Evolutionary conservation across 1,140 invertebrate genomes (phyloP).

Genomic region (Cylas formicarius): DNA sequence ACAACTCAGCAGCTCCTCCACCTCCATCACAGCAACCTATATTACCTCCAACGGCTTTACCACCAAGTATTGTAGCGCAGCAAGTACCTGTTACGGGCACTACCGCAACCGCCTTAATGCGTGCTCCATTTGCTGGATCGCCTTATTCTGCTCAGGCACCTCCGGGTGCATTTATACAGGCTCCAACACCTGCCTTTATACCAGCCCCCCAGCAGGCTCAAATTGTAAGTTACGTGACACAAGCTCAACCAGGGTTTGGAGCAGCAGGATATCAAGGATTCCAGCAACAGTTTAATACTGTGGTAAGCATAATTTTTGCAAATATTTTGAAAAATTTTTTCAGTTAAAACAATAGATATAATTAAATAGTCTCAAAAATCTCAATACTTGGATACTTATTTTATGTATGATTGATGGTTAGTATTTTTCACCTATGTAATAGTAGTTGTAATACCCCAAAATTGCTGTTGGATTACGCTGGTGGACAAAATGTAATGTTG

Average conservation of each 20-base stretch:
- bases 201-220: constrained; percentile 30
- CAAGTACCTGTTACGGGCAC: constrained; percentile 25
- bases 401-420: no score
- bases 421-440: no score
- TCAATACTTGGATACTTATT: no score
- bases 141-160: constrained; percentile 26
- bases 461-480: no score
- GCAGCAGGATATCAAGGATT: constrained; percentile 31
- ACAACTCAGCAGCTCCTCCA: constrained; percentile 28
- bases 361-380: no score
- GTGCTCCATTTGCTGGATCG: constrained; percentile 13
- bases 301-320: constrained; percentile 36
- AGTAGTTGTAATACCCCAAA: no score
- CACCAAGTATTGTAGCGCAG: constrained; percentile 23
- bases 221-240: constrained; percentile 35
- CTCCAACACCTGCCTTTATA: constrained; percentile 22
- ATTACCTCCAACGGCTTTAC: constrained; percentile 24
- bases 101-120: constrained; percentile 11
- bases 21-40: constrained; percentile 24
- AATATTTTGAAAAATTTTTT: constrained; percentile 11
- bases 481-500: constrained; percentile 8
- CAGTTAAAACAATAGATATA: no score
- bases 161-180: constrained; percentile 28
- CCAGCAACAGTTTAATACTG: constrained; percentile 38
- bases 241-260: constrained; percentile 31